Conservation (phyloP, 2,113 vertebrate species). For the Scophthalmus maximus region DNA sequence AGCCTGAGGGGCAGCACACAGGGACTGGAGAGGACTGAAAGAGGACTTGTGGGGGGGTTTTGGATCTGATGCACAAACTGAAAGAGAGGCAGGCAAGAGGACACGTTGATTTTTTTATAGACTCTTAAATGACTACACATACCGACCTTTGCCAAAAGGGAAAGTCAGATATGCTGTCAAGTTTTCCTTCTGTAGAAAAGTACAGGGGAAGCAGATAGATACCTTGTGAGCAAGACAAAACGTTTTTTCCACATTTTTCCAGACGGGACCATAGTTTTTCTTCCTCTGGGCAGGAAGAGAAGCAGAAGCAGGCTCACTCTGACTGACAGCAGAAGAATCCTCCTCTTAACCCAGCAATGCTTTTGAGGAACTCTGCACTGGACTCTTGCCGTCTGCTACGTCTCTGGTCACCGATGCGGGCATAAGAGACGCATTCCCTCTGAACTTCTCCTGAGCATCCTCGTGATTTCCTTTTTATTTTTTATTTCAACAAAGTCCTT, state of each 20-base stretch:
- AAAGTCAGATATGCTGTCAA: constrained; percentile 18
- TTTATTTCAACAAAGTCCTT: constrained; percentile 2
- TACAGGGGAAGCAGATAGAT: constrained; percentile 24
- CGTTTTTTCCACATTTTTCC: constrained; percentile 33
- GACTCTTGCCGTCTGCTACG: constrained; percentile 39
- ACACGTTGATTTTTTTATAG: constrained; percentile 15
- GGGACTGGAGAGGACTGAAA: constrained; percentile 51
- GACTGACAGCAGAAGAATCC: constrained; percentile 43
- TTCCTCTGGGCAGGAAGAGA: constrained; percentile 22
- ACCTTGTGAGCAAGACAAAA: not conserved
- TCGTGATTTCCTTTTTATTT: not conserved
- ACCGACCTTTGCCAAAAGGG: constrained; percentile 23
- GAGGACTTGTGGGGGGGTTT: constrained; percentile 27
- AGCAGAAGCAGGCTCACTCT: constrained; percentile 35
- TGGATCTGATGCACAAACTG: constrained; percentile 59
- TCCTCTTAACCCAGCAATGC: constrained; percentile 61
- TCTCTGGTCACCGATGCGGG: constrained; percentile 38
- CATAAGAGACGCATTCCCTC: constrained; percentile 32
- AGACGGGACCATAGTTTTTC: constrained; percentile 33
- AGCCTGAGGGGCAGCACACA: constrained; percentile 58
- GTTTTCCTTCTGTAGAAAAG: constrained; percentile 35
- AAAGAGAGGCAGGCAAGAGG: constrained; percentile 36
- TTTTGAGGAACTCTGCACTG: constrained; percentile 65
- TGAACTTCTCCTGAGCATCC: constrained; percentile 32
- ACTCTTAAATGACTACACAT: no score